phyloP scores from a whole-genome alignment of 2,888 invertebrate species.

The Eudasyphora cyanicolor region DNA sequence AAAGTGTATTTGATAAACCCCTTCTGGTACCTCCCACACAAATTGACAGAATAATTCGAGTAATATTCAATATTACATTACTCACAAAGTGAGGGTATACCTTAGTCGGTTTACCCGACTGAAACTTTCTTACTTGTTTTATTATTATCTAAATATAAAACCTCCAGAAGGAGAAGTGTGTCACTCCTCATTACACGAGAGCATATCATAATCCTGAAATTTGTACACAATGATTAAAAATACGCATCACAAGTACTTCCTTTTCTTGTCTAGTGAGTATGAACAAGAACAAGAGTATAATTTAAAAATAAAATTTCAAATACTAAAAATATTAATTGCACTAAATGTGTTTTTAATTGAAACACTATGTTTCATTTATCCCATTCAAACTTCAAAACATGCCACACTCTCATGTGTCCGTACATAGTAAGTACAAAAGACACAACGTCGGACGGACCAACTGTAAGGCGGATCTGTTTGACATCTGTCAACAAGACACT shows the following conservation, averaged over 20 bases:
- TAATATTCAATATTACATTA: no score
- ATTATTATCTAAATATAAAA: not conserved
- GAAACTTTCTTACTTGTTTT: no score
- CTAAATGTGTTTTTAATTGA: constrained; percentile 65
- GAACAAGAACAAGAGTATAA: not conserved
- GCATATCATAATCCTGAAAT: not conserved
- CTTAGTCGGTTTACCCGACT: no score
- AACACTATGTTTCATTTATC: constrained; percentile 63
- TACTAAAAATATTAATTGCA: constrained; percentile 47
- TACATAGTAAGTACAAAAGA: not conserved
- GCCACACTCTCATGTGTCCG: constrained; percentile 44
- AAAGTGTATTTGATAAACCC: no score
- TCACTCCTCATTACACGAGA: not conserved
- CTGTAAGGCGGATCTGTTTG: constrained; percentile 50
- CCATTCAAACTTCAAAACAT: no score
- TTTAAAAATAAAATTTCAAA: constrained; percentile 37
- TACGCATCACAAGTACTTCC: not conserved
- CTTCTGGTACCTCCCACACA: no score
- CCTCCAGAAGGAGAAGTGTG: not conserved
- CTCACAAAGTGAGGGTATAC: no score
- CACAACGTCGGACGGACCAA: not conserved
- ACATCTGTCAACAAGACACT: constrained; percentile 65
- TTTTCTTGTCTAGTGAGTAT: not conserved
- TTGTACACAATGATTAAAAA: constrained; percentile 3
- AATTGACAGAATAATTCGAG: no score